phyloP scores from a whole-genome alignment of 1,140 invertebrate genomes.

The Vanessa tameamea region DNA sequence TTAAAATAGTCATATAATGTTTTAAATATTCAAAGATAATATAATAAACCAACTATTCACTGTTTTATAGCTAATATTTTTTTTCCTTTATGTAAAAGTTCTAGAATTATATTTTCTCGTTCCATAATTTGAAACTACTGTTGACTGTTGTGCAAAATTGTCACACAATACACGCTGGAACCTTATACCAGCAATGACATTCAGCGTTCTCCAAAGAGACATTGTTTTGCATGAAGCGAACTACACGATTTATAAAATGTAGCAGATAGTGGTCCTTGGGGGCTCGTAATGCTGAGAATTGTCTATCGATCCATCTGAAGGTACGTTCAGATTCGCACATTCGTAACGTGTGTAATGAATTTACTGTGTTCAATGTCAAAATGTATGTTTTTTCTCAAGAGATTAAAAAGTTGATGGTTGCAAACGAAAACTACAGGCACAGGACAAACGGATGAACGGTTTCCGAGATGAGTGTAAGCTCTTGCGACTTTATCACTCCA shows the following conservation, averaged over 20 bases:
- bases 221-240: conserved; percentile 28
- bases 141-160: background rate
- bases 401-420: background rate
- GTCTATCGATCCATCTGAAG: conserved; percentile 15
- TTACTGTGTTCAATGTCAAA: conserved; percentile 8
- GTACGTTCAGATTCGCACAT: conserved; percentile 13
- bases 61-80: too few species aligned
- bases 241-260: conserved; percentile 29
- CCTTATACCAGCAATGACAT: conserved; percentile 24
- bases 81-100: background rate
- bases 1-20: too few species aligned
- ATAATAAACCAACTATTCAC: too few species aligned
- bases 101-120: background rate
- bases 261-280: conserved; percentile 26
- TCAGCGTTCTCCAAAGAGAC: conserved; percentile 27
- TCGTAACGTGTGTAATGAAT: conserved; percentile 5
- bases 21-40: too few species aligned
- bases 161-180: background rate
- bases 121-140: background rate
- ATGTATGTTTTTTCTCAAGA: background rate
- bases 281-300: conserved; percentile 23
- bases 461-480: too few species aligned
- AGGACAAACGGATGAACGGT: too few species aligned
- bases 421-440: too few species aligned
- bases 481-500: too few species aligned